A percentile compares a stretch with the other conserved stretches of the same genome.
Evolutionary conservation across 2,113 vertebrate species (phyloP).

Genomic region (Hyperopisus bebe): DNA sequence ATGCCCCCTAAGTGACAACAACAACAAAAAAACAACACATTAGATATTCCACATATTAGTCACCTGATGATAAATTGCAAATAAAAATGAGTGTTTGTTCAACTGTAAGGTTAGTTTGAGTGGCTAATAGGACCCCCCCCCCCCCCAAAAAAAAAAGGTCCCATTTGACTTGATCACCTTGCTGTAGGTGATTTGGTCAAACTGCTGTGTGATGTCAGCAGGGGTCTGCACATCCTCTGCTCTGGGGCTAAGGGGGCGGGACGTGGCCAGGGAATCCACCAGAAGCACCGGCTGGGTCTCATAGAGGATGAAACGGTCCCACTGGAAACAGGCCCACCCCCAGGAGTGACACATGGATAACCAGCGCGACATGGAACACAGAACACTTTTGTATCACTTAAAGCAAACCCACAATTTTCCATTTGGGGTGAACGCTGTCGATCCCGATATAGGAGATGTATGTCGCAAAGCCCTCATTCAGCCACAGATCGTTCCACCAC

Average conservation of each 20-base stretch:
- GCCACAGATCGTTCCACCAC: conserved; percentile 93
- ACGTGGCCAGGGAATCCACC: conserved; percentile 48
- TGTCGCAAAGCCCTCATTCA: conserved; percentile 85
- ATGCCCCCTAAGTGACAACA: conserved; percentile 44
- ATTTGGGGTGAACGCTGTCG: conserved; percentile 38
- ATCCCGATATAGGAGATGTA: conserved; percentile 71
- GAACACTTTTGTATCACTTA: neutral
- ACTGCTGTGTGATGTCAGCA: conserved; percentile 39
- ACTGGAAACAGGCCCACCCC: conserved; percentile 36
- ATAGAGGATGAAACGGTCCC: conserved; percentile 29
- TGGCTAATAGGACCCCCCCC: neutral
- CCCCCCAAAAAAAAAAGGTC: neutral
- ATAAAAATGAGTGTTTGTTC: neutral
- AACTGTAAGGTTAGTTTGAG: neutral
- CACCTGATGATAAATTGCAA: neutral
- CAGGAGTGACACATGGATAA: neutral
- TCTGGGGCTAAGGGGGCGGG: conserved; percentile 47
- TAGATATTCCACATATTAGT: neutral
- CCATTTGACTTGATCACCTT: conserved; percentile 48
- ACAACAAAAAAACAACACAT: neutral
- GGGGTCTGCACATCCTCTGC: conserved; percentile 28
- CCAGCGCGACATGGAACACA: neutral
- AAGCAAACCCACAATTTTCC: conserved; percentile 65
- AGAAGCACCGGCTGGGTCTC: conserved; percentile 44
- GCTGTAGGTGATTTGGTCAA: conserved; percentile 51